These are phyloP conservation scores for Volucella inflata DNA, from an alignment of 2,888 invertebrate genomes.

Conservation along the genomic window DNA sequence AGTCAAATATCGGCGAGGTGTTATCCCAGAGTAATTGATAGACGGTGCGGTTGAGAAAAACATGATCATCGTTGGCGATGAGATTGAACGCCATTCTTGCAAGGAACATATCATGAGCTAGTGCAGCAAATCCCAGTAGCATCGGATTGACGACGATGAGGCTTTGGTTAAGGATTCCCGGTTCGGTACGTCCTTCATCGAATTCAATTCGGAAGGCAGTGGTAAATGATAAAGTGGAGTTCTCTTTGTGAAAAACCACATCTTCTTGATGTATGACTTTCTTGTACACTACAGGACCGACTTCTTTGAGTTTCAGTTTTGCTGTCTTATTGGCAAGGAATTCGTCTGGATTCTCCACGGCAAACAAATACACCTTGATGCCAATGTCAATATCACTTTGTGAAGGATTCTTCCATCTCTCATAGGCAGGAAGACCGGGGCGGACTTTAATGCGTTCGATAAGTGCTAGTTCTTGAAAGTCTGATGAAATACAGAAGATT, in stretches of 20 bases:
- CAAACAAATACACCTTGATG: conserved; percentile 88
- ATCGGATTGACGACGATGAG: conserved; percentile 81
- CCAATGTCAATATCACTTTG: conserved; percentile 86
- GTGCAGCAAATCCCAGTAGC: conserved; percentile 60
- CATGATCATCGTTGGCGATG: conserved; percentile 50
- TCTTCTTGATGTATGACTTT: conserved; percentile 53
- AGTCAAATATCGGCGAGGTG: conserved; percentile 86
- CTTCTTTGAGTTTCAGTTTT: conserved; percentile 88
- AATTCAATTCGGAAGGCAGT: conserved; percentile 80
- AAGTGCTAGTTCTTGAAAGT: conserved; percentile 59
- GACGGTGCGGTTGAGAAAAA: conserved; percentile 85
- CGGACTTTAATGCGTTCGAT: conserved; percentile 65
- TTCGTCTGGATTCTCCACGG: conserved; percentile 89
- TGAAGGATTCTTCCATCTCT: conserved; percentile 85
- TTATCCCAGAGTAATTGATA: conserved; percentile 88
- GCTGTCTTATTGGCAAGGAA: conserved; percentile 86
- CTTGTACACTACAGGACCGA: conserved; percentile 86
- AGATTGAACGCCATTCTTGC: conserved; percentile 56
- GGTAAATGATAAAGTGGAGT: conserved; percentile 83
- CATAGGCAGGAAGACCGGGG: conserved; percentile 55
- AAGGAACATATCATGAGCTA: conserved; percentile 49
- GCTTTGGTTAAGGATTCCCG: conserved; percentile 85
- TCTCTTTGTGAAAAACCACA: conserved; percentile 68
- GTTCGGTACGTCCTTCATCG: conserved; percentile 85
- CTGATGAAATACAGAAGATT: conserved; percentile 43